Evolutionary conservation across 2,888 invertebrate species (phyloP), one percentile per base, ranked within the genome.

Genomic region (Bellardia bayeri): DNA sequence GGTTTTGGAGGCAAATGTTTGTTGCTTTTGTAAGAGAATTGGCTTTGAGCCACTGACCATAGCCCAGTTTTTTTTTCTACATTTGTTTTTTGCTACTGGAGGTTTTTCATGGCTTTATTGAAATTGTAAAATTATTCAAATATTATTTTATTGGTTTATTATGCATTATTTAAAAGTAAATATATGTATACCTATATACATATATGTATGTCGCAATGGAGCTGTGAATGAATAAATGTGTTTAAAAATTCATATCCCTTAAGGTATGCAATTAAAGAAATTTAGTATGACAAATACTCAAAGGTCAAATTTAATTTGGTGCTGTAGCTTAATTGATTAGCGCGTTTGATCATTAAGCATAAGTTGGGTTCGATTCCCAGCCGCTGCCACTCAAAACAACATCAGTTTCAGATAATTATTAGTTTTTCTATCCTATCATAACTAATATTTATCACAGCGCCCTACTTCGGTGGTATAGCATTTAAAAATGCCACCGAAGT

Each of bases 21-120:
- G 68, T 61, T 40, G 61, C 42, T 58, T 16, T 71, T 71, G 69
- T 45, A 63, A 54, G 8, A 42, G 16, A 71, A 63, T 74, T 87
- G 87, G 78, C 85, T 85, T 87, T 87, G 82, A 85, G 68, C 82
- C 63, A 82, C 82, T 85, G 87, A 56, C 87, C 85, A 85, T 87
- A 82, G 82, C 85, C 87, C 75, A 85, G 82, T 84, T 87, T 58
- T 45, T 7, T 40, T 45, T 23, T 5, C 4, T 37, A 6, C 37
- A 9, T 7, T 37, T 37, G 64, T n/a, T 30, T 56, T 76, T 7
- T 45, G 56, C 42, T 37, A 37, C 45, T 75, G 58, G 40, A 68
- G 80, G 16, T 80, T 69, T 49, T 74, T 33, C 37, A 61, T 72
- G 33, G 23, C 51, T 68, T 33, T 14, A 75, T 49, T 71, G 61